Percentiles rank a stretch among this genome's conserved stretches.
These are phyloP conservation scores for Rhizoglyphus robini DNA, from an alignment of 1,140 invertebrate genomes.

Conservation along the genomic window DNA sequence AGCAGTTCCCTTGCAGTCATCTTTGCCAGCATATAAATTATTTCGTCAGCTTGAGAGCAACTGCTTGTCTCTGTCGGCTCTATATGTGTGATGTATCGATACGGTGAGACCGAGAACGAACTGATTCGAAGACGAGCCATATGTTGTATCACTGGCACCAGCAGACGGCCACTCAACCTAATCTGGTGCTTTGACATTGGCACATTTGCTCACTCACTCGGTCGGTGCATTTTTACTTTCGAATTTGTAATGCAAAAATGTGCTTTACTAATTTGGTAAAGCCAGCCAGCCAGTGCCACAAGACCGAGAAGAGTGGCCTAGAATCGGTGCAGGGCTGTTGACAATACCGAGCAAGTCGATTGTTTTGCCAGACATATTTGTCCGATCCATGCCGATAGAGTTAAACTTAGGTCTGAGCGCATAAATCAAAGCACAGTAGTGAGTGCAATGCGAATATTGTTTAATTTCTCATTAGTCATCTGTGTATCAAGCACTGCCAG, in stretches of 20 bases:
- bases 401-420: no score
- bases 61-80: neutral
- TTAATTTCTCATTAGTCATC: slow-evolving; percentile 15
- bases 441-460: neutral
- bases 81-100: neutral
- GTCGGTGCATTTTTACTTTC: slow-evolving; percentile 11
- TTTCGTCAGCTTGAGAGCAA: slow-evolving; percentile 10
- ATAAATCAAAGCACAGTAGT: no score
- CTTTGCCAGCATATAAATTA: slow-evolving; percentile 2
- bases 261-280: neutral
- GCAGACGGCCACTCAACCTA: neutral
- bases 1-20: neutral
- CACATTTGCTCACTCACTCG: neutral
- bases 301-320: neutral
- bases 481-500: slow-evolving; percentile 4
- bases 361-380: no score
- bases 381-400: no score
- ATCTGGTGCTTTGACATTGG: slow-evolving; percentile 4
- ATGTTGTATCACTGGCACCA: neutral
- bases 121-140: slow-evolving; percentile 13
- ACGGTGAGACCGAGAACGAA: neutral
- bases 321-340: no score
- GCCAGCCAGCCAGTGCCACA: no score
- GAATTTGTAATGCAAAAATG: slow-evolving; percentile 12
- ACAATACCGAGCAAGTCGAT: no score